Conservation (phyloP, 2,888 invertebrate genomes). For the Trichogramma dendrolimi region DNA sequence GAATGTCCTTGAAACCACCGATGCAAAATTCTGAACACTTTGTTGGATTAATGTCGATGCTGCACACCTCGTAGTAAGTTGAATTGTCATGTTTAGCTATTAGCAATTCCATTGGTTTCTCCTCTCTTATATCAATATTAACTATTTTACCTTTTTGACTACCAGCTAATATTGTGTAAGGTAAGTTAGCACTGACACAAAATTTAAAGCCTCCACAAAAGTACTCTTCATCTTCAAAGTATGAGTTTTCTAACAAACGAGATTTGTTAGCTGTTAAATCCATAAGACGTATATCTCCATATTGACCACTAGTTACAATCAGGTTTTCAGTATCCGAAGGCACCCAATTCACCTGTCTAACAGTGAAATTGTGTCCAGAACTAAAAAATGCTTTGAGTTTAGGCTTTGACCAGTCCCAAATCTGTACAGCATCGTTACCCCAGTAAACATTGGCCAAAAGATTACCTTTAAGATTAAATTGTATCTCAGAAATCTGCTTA, state of each 20-base stretch:
- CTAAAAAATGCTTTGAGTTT: conserved; percentile 8
- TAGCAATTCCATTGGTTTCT: conserved; percentile 11
- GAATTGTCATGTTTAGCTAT: conserved; percentile 12
- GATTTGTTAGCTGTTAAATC: conserved; percentile 11
- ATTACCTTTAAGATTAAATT: conserved; percentile 21
- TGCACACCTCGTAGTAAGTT: conserved; percentile 12
- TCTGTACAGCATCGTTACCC: conserved; percentile 18
- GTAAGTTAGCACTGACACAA: conserved; percentile 7
- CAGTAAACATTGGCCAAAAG: conserved; percentile 16
- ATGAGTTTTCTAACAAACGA: conserved; percentile 8
- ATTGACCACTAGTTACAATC: conserved; percentile 19
- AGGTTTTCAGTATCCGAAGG: conserved; percentile 14
- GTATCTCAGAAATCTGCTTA: conserved; percentile 17
- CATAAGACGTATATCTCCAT: conserved; percentile 18
- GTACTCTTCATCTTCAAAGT: not conserved
- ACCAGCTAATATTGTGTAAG: conserved; percentile 18
- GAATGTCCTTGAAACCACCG: conserved; percentile 6
- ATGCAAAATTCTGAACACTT: conserved; percentile 21
- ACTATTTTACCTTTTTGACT: conserved; percentile 14
- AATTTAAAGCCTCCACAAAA: conserved; percentile 9
- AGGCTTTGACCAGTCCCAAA: conserved; percentile 13
- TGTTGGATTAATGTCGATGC: conserved; percentile 19
- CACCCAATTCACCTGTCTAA: conserved; percentile 14
- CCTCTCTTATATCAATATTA: conserved; percentile 18
- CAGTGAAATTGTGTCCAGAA: conserved; percentile 14